These are phyloP conservation scores for Hydra vulgaris DNA, from an alignment of 30 jellyfish, hydroid and myxozoan species.

Conservation along the genomic window DNA sequence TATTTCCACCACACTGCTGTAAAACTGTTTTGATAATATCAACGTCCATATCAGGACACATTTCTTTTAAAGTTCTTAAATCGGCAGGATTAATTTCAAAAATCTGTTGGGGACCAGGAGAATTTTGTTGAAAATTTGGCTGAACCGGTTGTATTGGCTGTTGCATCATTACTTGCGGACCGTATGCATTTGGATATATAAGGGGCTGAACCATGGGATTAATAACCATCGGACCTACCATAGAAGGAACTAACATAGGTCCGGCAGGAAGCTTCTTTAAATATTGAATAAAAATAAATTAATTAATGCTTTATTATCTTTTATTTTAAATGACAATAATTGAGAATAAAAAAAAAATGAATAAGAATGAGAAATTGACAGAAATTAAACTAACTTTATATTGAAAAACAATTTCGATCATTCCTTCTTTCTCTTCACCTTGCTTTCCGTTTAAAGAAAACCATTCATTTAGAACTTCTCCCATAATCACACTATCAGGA, in stretches of 20 bases:
- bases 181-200: slow-evolving; percentile 6
- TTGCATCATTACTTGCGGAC: slow-evolving; percentile 31
- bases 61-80: slow-evolving; percentile 55
- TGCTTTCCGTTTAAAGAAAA: slow-evolving; percentile 72
- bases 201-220: slow-evolving; percentile 11
- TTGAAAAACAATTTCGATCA: slow-evolving; percentile 48
- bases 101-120: slow-evolving; percentile 12
- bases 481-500: slow-evolving; percentile 57
- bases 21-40: slow-evolving; percentile 69
- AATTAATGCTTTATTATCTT: too few relatives aligned
- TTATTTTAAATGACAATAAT: too few relatives aligned
- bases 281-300: neutral
- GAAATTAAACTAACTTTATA: slow-evolving; percentile 64
- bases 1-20: slow-evolving; percentile 53
- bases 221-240: slow-evolving; percentile 32
- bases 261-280: slow-evolving; percentile 14
- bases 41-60: slow-evolving; percentile 91
- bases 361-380: too few relatives aligned
- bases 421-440: slow-evolving; percentile 87
- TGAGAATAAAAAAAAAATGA: too few relatives aligned
- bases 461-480: slow-evolving; percentile 73
- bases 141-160: slow-evolving; percentile 10
- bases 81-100: slow-evolving; percentile 33
- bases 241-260: slow-evolving; percentile 11
- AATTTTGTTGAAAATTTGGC: slow-evolving; percentile 27